Base-by-base conservation (phyloP, 30 jellyfish, hydroid and myxozoan species). In the Pseudorhiza aurosa region DNA sequence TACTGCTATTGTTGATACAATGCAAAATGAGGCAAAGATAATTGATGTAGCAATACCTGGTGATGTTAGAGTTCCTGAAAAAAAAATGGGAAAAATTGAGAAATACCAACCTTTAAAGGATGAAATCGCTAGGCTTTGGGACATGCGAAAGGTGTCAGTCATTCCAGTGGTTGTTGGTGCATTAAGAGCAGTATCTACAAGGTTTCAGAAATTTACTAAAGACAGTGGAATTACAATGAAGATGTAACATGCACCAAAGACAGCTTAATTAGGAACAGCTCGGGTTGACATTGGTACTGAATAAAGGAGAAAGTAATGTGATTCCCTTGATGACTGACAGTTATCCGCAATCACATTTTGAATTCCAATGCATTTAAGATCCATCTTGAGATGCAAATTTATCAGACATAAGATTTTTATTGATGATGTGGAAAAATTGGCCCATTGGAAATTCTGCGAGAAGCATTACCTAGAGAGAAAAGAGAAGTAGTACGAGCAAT, bases 61-160 rank as follows among this genome's bases (percentile, higher is more conserved):
- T 11, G 53, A 58, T 58, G 49, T 58, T 5, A 8, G 49, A 9
- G 51, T 21, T 17, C 49, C 49, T 8, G 49, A 58, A 58, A 58
- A 58, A 21, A n/a, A 58, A 5, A 7, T 8, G 18, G 49, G 24
- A 58, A 58, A 58, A 8, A 58, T 58, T 4, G 73, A 58, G 73
- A 58, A 58, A 58, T 58, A 58, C 49, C 8, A 43, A 58, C 49
- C 73, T 58, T 58, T 58, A 58, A 58, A 58, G 73, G 49, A 58
- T 58, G 73, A 58, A 58, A 58, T 58, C 8, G 73, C 73, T 5
- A 58, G 73, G 50, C 73, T 58, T 58, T 58, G 73, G 50, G 73
- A 58, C 49, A 24, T 58, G 21, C 49, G 73, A 58, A 58, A 58
- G 73, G 73, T 58, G 73, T 58, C 73, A 43, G 2, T 58, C 73